phyloP scores from a whole-genome alignment of 1,140 invertebrate species.

The Steinernema khuongi region DNA sequence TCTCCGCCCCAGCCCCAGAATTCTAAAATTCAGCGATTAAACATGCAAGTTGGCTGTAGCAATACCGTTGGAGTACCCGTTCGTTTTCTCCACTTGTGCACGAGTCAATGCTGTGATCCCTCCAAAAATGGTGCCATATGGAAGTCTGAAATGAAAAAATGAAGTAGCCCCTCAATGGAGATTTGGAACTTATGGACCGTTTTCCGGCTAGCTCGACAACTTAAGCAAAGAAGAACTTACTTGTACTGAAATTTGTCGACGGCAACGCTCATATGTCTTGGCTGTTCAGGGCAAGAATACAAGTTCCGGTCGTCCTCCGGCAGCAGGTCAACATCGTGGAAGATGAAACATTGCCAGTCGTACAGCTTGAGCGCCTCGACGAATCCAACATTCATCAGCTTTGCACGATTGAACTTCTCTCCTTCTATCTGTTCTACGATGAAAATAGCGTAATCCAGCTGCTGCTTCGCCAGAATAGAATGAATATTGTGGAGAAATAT shows the following conservation, averaged over 20 bases:
- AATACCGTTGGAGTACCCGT: constrained; percentile 89
- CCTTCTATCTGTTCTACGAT: constrained; percentile 73
- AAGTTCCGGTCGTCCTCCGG: constrained; percentile 81
- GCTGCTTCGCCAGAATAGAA: constrained; percentile 51
- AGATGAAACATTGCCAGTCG: constrained; percentile 73
- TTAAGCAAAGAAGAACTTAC: constrained; percentile 60
- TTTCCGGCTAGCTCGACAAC: constrained; percentile 10
- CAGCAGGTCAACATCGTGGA: constrained; percentile 85
- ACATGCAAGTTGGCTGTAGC: too few relatives aligned
- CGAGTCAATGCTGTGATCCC: constrained; percentile 65
- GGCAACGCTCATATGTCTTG: constrained; percentile 77
- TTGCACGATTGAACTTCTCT: constrained; percentile 77
- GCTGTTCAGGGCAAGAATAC: constrained; percentile 82
- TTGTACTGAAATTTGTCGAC: constrained; percentile 81
- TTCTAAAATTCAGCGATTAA: too few relatives aligned
- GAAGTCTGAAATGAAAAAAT: constrained; percentile 42
- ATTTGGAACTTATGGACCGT: neutral
- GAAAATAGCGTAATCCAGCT: constrained; percentile 82
- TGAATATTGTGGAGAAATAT: constrained; percentile 57
- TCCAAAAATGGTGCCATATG: constrained; percentile 64
- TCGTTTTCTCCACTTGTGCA: constrained; percentile 70
- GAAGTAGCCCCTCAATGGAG: constrained; percentile 6
- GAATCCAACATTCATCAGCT: constrained; percentile 86
- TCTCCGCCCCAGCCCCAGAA: constrained; percentile 71
- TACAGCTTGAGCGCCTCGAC: constrained; percentile 51